Base-by-base conservation (phyloP, 2,113 vertebrate genomes). In the human (Homo sapiens) region DNA sequence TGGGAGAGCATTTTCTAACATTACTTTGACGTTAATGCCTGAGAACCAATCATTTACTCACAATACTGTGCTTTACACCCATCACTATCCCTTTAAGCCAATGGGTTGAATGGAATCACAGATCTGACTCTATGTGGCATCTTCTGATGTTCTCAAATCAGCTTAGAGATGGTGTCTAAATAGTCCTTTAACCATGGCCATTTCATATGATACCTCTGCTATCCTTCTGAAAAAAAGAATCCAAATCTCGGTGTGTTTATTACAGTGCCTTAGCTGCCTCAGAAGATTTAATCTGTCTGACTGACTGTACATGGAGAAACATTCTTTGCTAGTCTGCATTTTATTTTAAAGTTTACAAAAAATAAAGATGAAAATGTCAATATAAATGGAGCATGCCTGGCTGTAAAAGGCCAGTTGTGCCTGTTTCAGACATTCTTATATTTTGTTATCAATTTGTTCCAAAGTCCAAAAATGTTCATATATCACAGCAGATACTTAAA, bases 331-430 rank as follows among this genome's bases (percentile, higher is more conserved):
- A 48, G 7, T 83, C 66, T 75, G 61, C 9, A 94, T 66, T 93
- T 95, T 90, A 93, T 93, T 92, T 97, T 96, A 38, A 82, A 75
- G 9, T 89, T 92, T 79, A 38, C 55, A n/a, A 78, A 89, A 97
- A 98, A 59, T 88, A 95, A 97, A 64, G 17, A 83, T 64, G 96
- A 95, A 97, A 96, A 90, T 25, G 94, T 96, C 92, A 88, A 70
- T 97, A 93, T 96, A 89, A 98, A 96, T 96, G 95, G 96, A 97
- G 90, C 81, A 73, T 89, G 27, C 94, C 84, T 98, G 78, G 92
- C 96, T 97, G 35, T 90, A 94, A 94, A 94, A 97, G 68, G 90
- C n/a, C 72, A 96, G 27, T 78, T 94, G 78, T 45, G 61, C 48
- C 79, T 95, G 25, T 90, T 97, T 96, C 93, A 92, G 91, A 98